Evolutionary conservation across 2,888 invertebrate genomes (phyloP).

Genomic region (Antheraea assamensis): DNA sequence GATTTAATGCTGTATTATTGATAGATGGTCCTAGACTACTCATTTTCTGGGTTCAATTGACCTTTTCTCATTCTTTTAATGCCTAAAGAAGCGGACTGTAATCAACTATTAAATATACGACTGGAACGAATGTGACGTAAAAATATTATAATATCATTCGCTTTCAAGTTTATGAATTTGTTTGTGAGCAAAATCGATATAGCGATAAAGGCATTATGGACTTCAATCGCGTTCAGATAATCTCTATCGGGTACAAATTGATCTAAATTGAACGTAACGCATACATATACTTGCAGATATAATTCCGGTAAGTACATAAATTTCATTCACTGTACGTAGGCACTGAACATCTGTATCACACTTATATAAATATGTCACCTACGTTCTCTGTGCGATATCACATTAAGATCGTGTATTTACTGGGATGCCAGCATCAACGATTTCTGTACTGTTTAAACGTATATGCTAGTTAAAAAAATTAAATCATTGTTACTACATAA

Average conservation of each 20-base stretch:
- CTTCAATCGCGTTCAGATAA: neutral
- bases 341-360: too few relatives aligned
- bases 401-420: too few relatives aligned
- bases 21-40: too few relatives aligned
- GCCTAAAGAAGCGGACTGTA: neutral
- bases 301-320: too few relatives aligned
- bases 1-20: too few relatives aligned
- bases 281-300: neutral
- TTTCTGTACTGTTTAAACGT: neutral
- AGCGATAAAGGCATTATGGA: constrained; percentile 4
- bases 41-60: too few relatives aligned
- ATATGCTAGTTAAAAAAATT: neutral
- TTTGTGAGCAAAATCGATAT: neutral
- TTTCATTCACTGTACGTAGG: too few relatives aligned
- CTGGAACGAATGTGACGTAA: neutral
- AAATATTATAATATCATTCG: neutral
- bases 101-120: neutral
- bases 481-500: neutral
- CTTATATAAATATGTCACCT: too few relatives aligned
- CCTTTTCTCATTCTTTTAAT: too few relatives aligned
- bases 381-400: too few relatives aligned
- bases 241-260: neutral
- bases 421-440: neutral
- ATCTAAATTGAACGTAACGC: neutral
- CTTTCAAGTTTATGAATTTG: neutral